Base-by-base conservation (phyloP, 2,113 vertebrate genomes). In the Todiramphus chloris region DNA sequence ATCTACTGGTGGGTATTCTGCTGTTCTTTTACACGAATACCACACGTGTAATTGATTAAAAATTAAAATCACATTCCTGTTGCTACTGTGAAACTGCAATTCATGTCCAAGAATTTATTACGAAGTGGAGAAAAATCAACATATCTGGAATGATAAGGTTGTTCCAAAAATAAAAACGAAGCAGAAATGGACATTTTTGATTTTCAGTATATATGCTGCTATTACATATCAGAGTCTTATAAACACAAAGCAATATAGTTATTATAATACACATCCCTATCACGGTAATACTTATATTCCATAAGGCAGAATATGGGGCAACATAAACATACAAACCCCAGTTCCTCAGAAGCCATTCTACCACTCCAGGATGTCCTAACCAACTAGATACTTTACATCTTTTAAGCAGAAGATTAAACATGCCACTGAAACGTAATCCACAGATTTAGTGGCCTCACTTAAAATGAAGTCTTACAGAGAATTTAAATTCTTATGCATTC, bases 341-440 rank as follows among this genome's bases (percentile, higher is more conserved):
- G 70, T 50, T 88, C 76, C 84, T 92, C 79, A 90, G 77, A 92
- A 90, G 90, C 85, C 94, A 89, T 91, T 94, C 64, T 90, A 89
- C 96, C 64, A 37, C 30, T 66, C 84, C 80, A 92, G 68, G 68
- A 94, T 93, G 88, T 96, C 78, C 81, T 59, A 35, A 78, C 60
- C 78, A 86, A 91, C 62, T 23, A 82, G 78, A 37, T 16, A 25
- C 16, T 72, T 86, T 13, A 81, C 10, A 30, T 69, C 55, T 86
- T 88, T 94, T 84, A 89, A 72, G 64, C n/a, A 62, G 51, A 70
- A 77, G 76, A 89, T 93, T 48, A 87, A 93, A 64, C 33, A 30
- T 41, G 69, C 37, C 91, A 76, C 66, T 62, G 83, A 90, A 93
- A 82, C 12, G 41, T 37, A 89, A 89, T 27, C 46, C 27, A 37